phyloP scores from a whole-genome alignment of 2,113 vertebrate species.

The Beaufortia kweichowensis region DNA sequence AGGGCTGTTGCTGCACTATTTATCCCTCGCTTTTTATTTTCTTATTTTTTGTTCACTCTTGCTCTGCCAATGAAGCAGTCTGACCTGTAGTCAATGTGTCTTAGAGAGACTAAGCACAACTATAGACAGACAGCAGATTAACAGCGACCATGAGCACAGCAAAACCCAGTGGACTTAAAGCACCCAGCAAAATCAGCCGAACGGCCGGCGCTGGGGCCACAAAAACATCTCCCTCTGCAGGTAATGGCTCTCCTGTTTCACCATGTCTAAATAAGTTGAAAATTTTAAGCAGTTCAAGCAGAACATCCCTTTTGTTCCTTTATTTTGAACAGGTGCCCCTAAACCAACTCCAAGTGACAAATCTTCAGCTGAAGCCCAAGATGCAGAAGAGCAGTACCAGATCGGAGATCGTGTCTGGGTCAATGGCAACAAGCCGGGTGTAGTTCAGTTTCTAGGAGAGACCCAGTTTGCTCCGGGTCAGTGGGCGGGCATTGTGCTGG shows the following conservation, averaged over 20 bases:
- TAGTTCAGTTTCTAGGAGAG: constrained; percentile 93
- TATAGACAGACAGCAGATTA: constrained; percentile 58
- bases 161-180: constrained; percentile 93
- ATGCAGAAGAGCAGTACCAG: constrained; percentile 79
- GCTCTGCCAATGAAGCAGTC: constrained; percentile 21
- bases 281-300: too few species aligned
- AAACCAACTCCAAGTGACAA: constrained; percentile 72
- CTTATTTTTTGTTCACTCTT: background rate
- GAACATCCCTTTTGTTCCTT: background rate
- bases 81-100: constrained; percentile 66
- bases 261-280: too few species aligned
- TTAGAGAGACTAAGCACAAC: constrained; percentile 56
- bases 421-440: constrained; percentile 94
- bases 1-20: constrained; percentile 62
- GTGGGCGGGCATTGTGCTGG: constrained; percentile 96
- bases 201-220: constrained; percentile 70
- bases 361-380: constrained; percentile 64
- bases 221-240: constrained; percentile 75
- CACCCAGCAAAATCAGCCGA: constrained; percentile 88
- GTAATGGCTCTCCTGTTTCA: constrained; percentile 62
- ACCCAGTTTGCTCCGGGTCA: constrained; percentile 96
- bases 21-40: constrained; percentile 55
- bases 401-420: constrained; percentile 97
- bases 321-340: constrained; percentile 42
- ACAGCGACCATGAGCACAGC: constrained; percentile 86